Base-by-base conservation (phyloP, 2,888 invertebrate species). In the Lasioglossum oenotherae region DNA sequence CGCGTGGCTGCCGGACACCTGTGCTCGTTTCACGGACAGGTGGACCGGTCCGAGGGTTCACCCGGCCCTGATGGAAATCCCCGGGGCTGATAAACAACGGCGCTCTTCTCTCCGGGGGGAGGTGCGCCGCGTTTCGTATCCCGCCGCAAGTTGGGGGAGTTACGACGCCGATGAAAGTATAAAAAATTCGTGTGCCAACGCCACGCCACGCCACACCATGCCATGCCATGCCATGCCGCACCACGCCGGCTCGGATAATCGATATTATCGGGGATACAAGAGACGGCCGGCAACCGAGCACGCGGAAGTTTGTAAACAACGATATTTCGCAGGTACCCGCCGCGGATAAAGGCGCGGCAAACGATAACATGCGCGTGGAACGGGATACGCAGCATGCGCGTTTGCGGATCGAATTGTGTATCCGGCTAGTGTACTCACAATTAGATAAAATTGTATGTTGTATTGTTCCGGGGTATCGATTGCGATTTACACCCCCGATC, bases 11-110 rank as follows among this genome's bases (percentile, higher is more conserved):
- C 46, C 57, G 72, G 80, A 81, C 87, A 87, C 82, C 87, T 87
- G 87, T 87, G 76, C 79, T 74, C 53, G 78, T 69, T 79, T 74
- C 72, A 79, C 72, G 74, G 84, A 81, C 84, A 87, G 84, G 87
- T 87, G 87, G 71, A 74, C 76, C 71, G 87, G 64, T 41, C 78
- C 78, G 72, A 64, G 71, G 64, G 80, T 67, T 83, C 73, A 60
- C 84, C 71, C 78, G 74, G 60, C 49, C 46, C 46, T 74, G 75
- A 74, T 71, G 38, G 76, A 76, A 76, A 76, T 81, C 71, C 74
- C 84, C 77, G 71, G 71, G 80, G 74, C 73, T 82, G 86, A 82
- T 79, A 86, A 85, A 79, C 85, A 81, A 82, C 84, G 49, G 35
- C 12, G 60, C 35, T n/a, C 64, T 31, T 6, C 64, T 19, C 31